phyloP scores from a whole-genome alignment of 2,113 vertebrate species.

The Forbesichthys agassizii region DNA sequence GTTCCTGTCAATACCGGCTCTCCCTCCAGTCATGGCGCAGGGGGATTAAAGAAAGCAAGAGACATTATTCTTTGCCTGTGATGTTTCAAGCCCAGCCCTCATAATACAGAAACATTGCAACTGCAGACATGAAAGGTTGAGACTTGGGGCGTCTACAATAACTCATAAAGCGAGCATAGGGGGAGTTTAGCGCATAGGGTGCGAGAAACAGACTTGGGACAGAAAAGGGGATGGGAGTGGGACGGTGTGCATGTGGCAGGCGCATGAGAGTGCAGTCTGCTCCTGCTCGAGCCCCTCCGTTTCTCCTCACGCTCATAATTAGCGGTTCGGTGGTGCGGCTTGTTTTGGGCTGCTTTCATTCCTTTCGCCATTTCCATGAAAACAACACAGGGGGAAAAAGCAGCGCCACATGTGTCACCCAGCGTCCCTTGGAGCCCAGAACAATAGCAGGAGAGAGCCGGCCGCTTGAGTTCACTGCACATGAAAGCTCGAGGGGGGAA shows the following conservation, averaged over 20 bases:
- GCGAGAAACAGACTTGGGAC: conserved; percentile 14
- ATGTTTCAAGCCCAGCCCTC: conserved; percentile 14
- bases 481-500: conserved; percentile 50
- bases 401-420: conserved; percentile 60
- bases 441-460: conserved; percentile 57
- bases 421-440: conserved; percentile 11
- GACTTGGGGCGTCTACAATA: conserved; percentile 34
- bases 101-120: conserved; percentile 16
- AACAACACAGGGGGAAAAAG: conserved; percentile 56
- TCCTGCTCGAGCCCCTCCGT: conserved; percentile 17
- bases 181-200: conserved; percentile 18
- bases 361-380: conserved; percentile 56
- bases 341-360: conserved; percentile 70
- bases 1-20: neutral
- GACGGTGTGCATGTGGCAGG: conserved; percentile 32
- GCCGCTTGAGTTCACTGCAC: conserved; percentile 45
- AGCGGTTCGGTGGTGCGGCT: conserved; percentile 52
- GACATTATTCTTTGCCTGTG: neutral
- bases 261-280: conserved; percentile 28
- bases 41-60: neutral
- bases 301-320: conserved; percentile 53
- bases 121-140: conserved; percentile 40
- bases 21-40: conserved; percentile 5
- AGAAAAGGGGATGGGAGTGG: conserved; percentile 12
- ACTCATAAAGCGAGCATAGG: conserved; percentile 30